Conservation (phyloP, 2,797 vertebrate genomes). For the Tokudaia muenninki region DNA sequence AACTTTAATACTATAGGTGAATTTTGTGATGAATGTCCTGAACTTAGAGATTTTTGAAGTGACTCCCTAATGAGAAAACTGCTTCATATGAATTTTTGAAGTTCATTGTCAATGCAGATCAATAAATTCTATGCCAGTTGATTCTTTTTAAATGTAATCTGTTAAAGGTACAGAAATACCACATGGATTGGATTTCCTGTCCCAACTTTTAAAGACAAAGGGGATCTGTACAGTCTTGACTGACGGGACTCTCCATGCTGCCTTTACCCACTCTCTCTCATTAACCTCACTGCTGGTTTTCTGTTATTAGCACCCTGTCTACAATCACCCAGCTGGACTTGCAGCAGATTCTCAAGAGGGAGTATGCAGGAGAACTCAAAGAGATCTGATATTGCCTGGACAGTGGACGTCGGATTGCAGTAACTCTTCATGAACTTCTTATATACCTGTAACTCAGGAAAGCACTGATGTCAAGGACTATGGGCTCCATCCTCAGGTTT, state of each 20-base stretch:
- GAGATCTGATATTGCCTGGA: constrained; percentile 75
- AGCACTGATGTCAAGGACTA: not conserved
- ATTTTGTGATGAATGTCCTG: constrained; percentile 77
- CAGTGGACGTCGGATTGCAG: constrained; percentile 65
- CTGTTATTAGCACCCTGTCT: constrained; percentile 65
- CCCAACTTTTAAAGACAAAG: constrained; percentile 85
- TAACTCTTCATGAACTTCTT: constrained; percentile 59
- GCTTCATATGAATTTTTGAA: constrained; percentile 87
- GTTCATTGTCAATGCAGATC: constrained; percentile 86
- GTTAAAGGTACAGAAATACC: constrained; percentile 70
- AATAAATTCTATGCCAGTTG: constrained; percentile 85
- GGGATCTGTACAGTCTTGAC: constrained; percentile 72
- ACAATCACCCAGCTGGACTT: constrained; percentile 78
- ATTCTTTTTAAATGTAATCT: constrained; percentile 84
- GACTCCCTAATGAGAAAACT: constrained; percentile 83
- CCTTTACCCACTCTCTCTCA: constrained; percentile 40
- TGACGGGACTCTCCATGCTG: constrained; percentile 54
- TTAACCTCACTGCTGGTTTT: constrained; percentile 19
- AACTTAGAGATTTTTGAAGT: constrained; percentile 80
- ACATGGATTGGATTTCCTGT: constrained; percentile 84
- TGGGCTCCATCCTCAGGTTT: not conserved
- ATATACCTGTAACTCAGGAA: not conserved
- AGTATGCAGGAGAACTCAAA: constrained; percentile 79
- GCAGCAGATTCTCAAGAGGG: constrained; percentile 75
- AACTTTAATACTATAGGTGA: constrained; percentile 60